phyloP scores from a whole-genome alignment of 2,113 vertebrate genomes.

The Pachypanchax playfairii region DNA sequence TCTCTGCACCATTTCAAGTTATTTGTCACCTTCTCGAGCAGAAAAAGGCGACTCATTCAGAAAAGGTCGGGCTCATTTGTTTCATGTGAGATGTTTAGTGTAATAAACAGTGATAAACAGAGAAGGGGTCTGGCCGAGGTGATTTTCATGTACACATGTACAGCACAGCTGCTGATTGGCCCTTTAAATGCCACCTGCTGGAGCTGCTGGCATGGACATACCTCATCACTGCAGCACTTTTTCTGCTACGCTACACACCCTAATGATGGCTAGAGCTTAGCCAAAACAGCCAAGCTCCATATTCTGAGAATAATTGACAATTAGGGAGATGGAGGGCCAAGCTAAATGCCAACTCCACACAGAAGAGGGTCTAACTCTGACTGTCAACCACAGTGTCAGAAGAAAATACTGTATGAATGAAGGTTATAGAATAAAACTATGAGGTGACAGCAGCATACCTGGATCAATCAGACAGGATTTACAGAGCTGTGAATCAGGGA shows the following conservation, averaged over 20 bases:
- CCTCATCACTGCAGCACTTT: constrained; percentile 21
- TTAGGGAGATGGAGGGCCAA: constrained; percentile 43
- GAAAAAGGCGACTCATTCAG: constrained; percentile 14
- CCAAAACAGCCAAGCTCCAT: constrained; percentile 33
- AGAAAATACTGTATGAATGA: constrained; percentile 10
- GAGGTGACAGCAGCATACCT: constrained; percentile 5
- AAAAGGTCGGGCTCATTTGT: constrained; percentile 65
- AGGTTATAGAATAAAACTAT: constrained; percentile 8
- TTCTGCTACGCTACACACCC: constrained; percentile 35
- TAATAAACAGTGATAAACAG: constrained; percentile 58
- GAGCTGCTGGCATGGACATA: constrained; percentile 34
- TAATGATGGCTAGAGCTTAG: constrained; percentile 59
- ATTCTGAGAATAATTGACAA: constrained; percentile 69
- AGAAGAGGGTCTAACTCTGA: constrained; percentile 27
- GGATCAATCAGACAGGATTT: constrained; percentile 6
- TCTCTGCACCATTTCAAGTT: constrained; percentile 25
- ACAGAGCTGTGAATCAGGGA: background rate
- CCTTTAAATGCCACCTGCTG: constrained; percentile 70
- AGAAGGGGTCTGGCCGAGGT: constrained; percentile 16
- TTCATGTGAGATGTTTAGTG: constrained; percentile 47
- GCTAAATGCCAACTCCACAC: constrained; percentile 50
- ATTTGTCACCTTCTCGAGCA: constrained; percentile 36
- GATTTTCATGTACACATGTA: constrained; percentile 12
- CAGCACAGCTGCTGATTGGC: constrained; percentile 59
- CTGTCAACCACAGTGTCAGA: constrained; percentile 5